Conservation (phyloP, 2,113 vertebrate species). For the Tupaia tana region DNA sequence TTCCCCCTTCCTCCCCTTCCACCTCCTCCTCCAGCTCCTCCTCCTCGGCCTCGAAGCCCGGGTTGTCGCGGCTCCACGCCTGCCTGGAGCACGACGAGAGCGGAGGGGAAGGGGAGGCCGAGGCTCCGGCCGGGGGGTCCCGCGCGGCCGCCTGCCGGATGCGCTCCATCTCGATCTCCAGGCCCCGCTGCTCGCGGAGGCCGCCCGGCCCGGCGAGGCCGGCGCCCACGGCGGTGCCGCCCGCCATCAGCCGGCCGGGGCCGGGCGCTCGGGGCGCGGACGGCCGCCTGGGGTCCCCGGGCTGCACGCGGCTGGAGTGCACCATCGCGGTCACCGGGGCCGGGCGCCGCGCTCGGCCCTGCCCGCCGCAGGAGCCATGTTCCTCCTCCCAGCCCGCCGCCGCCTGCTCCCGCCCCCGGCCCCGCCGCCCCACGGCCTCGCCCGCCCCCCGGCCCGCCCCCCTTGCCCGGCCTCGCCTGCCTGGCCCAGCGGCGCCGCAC, state of each 20-base stretch:
- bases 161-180: constrained; percentile 85
- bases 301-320: constrained; percentile 77
- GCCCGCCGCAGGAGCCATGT: constrained; percentile 67
- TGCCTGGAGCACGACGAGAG: constrained; percentile 92
- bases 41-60: constrained; percentile 95
- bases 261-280: constrained; percentile 38
- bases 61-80: constrained; percentile 97
- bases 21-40: constrained; percentile 85
- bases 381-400: constrained; percentile 60
- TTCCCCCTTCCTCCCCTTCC: constrained; percentile 82
- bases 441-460: constrained; percentile 49
- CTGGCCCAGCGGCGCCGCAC: constrained; percentile 12
- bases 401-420: constrained; percentile 62
- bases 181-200: constrained; percentile 78
- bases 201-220: constrained; percentile 63
- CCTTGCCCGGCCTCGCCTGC: background rate
- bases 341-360: background rate
- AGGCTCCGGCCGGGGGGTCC: constrained; percentile 76
- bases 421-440: background rate
- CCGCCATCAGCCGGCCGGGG: constrained; percentile 69
- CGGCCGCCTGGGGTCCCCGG: constrained; percentile 32
- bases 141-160: constrained; percentile 81
- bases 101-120: constrained; percentile 87
- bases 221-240: background rate
- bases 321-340: constrained; percentile 66